phyloP scores from a whole-genome alignment of 2,888 invertebrate genomes.

The Vandiemenella viatica region DNA sequence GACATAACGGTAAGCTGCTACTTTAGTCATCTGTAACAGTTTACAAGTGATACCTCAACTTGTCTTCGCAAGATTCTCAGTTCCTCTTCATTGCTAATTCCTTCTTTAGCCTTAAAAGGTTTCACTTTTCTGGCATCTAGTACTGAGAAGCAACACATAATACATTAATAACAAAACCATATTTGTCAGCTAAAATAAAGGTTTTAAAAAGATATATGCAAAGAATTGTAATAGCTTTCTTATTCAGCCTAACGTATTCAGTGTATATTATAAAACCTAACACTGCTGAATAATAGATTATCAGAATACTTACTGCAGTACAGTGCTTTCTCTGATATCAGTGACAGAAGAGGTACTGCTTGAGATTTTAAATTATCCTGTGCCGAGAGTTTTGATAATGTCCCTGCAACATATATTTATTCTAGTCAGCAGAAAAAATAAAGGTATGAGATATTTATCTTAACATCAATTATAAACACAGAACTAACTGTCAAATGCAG shows the following conservation, averaged over 20 bases:
- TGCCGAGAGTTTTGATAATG: slow-evolving; percentile 22
- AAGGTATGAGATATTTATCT: too few relatives aligned
- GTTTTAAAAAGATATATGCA: not conserved
- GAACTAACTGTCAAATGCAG: too few relatives aligned
- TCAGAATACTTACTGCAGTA: slow-evolving; percentile 24
- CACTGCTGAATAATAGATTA: not conserved
- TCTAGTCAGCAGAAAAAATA: too few relatives aligned
- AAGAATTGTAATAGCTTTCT: not conserved
- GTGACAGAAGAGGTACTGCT: slow-evolving; percentile 29
- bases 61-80: slow-evolving; percentile 20
- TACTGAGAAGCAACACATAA: slow-evolving; percentile 25
- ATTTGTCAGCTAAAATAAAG: not conserved
- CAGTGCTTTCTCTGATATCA: slow-evolving; percentile 28
- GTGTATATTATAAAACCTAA: not conserved
- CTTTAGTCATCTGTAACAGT: not conserved
- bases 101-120: slow-evolving; percentile 9
- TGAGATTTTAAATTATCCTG: slow-evolving; percentile 22
- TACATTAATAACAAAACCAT: slow-evolving; percentile 1
- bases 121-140: slow-evolving; percentile 30
- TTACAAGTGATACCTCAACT: slow-evolving; percentile 16
- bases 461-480: too few relatives aligned
- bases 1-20: not conserved
- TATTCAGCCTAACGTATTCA: not conserved
- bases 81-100: slow-evolving; percentile 22
- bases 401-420: slow-evolving; percentile 4